Conservation (phyloP, 2,797 vertebrate genomes). For the Mus caroli region DNA sequence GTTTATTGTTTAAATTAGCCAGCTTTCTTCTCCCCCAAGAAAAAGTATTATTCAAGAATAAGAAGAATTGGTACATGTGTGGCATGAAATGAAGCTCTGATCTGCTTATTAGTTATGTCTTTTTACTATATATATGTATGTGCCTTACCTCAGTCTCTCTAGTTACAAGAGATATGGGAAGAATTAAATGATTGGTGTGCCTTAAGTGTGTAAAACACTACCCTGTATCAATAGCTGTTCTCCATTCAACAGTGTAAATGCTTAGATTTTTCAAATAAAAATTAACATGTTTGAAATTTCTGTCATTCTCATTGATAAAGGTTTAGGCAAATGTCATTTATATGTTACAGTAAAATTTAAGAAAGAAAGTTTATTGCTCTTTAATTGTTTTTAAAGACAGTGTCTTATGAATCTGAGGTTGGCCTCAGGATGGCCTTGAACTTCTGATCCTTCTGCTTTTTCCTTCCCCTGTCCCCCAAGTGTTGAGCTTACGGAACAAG, state of each 20-base stretch:
- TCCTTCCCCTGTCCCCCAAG: neutral
- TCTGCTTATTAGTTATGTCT: conserved; percentile 41
- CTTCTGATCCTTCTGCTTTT: neutral
- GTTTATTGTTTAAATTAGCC: conserved; percentile 57
- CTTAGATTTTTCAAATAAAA: conserved; percentile 50
- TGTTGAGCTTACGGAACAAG: neutral
- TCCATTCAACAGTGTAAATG: conserved; percentile 19
- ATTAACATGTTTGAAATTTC: conserved; percentile 25
- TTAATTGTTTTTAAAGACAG: too few species aligned
- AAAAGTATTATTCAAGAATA: conserved; percentile 26
- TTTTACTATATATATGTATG: neutral
- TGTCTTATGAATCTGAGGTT: neutral
- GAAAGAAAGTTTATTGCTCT: neutral
- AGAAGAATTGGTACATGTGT: conserved; percentile 31
- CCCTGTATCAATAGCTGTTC: neutral
- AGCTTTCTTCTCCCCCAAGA: neutral
- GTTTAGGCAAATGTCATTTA: conserved; percentile 2
- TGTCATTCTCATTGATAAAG: conserved; percentile 28
- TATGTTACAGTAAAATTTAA: conserved; percentile 13
- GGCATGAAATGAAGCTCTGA: conserved; percentile 43
- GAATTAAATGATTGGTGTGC: conserved; percentile 28
- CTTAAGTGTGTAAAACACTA: neutral
- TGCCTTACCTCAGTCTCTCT: neutral
- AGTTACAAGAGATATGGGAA: neutral
- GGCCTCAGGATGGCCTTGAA: neutral